Evolutionary conservation across 2,888 invertebrate genomes (phyloP).

Genomic region (Gasteruption jaculator): DNA sequence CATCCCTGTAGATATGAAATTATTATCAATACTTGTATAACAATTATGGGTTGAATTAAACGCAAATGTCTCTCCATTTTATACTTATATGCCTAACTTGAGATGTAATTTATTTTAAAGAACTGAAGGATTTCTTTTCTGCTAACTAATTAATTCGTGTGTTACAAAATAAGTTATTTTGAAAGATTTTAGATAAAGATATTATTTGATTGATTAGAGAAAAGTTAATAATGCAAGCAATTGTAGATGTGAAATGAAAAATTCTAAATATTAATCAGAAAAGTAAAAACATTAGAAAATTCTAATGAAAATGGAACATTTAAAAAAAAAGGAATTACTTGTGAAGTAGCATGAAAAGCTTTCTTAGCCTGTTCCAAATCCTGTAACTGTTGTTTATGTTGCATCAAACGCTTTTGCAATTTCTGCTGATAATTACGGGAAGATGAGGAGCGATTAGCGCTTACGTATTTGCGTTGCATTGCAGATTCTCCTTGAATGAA

Average conservation of each 20-base stretch:
- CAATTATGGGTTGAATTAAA: constrained; percentile 12
- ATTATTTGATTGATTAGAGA: too few relatives aligned
- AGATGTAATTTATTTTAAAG: too few relatives aligned
- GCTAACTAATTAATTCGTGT: too few relatives aligned
- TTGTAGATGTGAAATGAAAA: constrained; percentile 8
- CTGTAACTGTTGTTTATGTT: constrained; percentile 63
- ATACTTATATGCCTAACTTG: constrained; percentile 11
- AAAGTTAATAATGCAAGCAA: too few relatives aligned
- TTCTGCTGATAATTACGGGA: constrained; percentile 62
- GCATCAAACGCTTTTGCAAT: constrained; percentile 69
- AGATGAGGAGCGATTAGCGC: constrained; percentile 42
- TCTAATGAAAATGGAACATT: constrained; percentile 3
- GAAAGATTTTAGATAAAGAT: too few relatives aligned
- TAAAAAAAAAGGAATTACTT: constrained; percentile 36
- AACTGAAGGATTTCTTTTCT: too few relatives aligned
- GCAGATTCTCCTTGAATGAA: constrained; percentile 79
- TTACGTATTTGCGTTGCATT: constrained; percentile 53
- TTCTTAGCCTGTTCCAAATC: constrained; percentile 66
- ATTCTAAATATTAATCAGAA: constrained; percentile 12
- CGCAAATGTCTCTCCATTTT: not conserved
- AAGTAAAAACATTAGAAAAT: constrained; percentile 8
- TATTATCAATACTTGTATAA: constrained; percentile 5
- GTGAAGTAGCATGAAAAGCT: constrained; percentile 57
- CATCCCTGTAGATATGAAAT: constrained; percentile 40
- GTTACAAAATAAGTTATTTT: too few relatives aligned